phyloP scores from a whole-genome alignment of 2,797 vertebrate species.

The Gallirallus australis region DNA sequence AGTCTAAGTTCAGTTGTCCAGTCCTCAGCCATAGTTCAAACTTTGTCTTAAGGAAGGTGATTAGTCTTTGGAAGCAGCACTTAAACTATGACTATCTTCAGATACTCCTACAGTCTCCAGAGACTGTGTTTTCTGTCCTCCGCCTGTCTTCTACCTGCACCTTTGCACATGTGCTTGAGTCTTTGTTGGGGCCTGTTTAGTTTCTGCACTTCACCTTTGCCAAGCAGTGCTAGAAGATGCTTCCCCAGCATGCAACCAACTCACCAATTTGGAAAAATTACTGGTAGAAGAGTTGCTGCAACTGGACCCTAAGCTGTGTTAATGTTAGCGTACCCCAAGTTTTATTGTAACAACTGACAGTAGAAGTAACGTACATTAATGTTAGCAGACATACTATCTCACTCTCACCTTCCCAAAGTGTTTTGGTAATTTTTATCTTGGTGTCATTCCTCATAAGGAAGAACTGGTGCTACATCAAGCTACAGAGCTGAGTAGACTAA shows the following conservation, averaged over 20 bases:
- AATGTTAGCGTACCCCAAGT: not conserved
- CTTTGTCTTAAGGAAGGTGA: not conserved
- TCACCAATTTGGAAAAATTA: not conserved
- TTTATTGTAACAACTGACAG: not conserved
- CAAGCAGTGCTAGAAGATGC: not conserved
- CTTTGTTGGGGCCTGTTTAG: not conserved
- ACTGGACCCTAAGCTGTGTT: not conserved
- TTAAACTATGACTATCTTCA: not conserved
- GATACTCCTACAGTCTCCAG: not conserved
- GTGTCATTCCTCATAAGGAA: not conserved
- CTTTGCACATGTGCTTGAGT: not conserved
- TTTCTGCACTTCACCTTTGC: not conserved
- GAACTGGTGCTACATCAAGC: not conserved
- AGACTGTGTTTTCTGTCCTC: not conserved
- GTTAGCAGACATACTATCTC: not conserved
- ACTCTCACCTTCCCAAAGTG: not conserved
- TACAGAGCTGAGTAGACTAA: constrained; percentile 28
- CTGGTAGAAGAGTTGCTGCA: not conserved
- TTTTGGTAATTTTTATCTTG: constrained; percentile 30
- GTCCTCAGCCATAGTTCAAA: not conserved
- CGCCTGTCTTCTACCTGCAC: not conserved
- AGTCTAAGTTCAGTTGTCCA: not conserved
- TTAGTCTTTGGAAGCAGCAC: not conserved
- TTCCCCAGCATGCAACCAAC: not conserved
- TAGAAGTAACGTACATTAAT: not conserved